A percentile compares a stretch with the other conserved stretches of the same genome.
Evolutionary conservation across 2,113 vertebrate species (phyloP).

Genomic region (Pristiophorus japonicus): DNA sequence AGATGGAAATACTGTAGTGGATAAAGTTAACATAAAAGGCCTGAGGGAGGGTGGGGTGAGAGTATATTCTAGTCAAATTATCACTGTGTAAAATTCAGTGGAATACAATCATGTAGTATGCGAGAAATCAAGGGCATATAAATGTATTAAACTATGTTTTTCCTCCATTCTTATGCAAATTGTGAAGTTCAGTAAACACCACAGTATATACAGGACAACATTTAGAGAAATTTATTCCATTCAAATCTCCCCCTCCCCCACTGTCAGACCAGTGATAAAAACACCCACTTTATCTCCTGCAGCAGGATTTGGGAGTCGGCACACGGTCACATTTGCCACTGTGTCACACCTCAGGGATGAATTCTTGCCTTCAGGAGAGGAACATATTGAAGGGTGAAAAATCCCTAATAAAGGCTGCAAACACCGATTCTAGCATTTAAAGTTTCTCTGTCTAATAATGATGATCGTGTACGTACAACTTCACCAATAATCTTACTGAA

Average conservation of each 20-base stretch:
- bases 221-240: not conserved
- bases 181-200: not conserved
- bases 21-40: not conserved
- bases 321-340: not conserved
- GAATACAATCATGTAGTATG: not conserved
- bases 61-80: not conserved
- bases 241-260: not conserved
- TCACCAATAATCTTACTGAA: not conserved
- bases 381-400: not conserved
- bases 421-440: not conserved
- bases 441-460: not conserved
- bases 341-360: not conserved
- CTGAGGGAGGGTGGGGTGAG: not conserved
- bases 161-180: too few species aligned
- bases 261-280: not conserved
- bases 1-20: not conserved
- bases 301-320: constrained; percentile 11
- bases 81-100: not conserved
- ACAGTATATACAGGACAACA: not conserved
- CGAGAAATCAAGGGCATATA: not conserved
- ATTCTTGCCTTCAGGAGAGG: not conserved
- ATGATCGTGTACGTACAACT: not conserved
- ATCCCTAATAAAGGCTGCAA: not conserved
- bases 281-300: not conserved
- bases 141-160: not conserved